Base-by-base conservation (phyloP, 92 coral and sea anemone genomes). In the Anthopleura xanthogrammica region DNA sequence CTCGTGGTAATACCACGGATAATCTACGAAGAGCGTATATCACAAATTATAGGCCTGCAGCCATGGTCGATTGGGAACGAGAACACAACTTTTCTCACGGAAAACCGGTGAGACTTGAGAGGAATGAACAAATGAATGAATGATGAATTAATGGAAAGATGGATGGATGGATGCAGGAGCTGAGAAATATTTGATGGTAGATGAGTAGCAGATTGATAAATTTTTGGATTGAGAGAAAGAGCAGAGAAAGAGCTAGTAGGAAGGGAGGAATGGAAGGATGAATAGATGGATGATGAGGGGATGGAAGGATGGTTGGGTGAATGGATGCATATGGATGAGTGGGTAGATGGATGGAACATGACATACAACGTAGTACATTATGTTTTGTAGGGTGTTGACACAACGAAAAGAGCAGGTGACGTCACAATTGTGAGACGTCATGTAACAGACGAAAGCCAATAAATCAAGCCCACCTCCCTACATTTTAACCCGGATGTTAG, bases 21-120 rank as follows among this genome's bases (percentile, higher is more conserved):
- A 42, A 57, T 8, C 23, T 36, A 41, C 84, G 92, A 14, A 80
- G 92, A 52, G 92, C 92, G 6, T 89, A 82, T 71, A 89, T 89
- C 39, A 86, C 90, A 19, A 89, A 89, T 41, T 89, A 82, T 65
- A 78, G 92, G 43, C 92, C 92, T 9, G 87, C 68, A 7, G 64
- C 85, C 50, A 89, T 89, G 92, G 88, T 89, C 9, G 82, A 80
- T 17, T 86, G 86, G 80, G 92, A 89, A 80, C 64, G 92, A 85
- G 88, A 52, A 16, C 75, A 57, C 23, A 68, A 84, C 14, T 89
- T 89, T 79, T 48, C 83, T 46, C 92, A 89, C 46, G 92, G 90
- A 23, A 86, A 82, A 77, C 80, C 46, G 83, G 92, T 89, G 77
- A 73, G 77, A 13, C 3, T 16, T 36, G 13, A 16, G n/a, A 58